These are phyloP conservation scores for Saiga tatarica DNA, from an alignment of 2,113 vertebrate genomes.

Conservation along the genomic window DNA sequence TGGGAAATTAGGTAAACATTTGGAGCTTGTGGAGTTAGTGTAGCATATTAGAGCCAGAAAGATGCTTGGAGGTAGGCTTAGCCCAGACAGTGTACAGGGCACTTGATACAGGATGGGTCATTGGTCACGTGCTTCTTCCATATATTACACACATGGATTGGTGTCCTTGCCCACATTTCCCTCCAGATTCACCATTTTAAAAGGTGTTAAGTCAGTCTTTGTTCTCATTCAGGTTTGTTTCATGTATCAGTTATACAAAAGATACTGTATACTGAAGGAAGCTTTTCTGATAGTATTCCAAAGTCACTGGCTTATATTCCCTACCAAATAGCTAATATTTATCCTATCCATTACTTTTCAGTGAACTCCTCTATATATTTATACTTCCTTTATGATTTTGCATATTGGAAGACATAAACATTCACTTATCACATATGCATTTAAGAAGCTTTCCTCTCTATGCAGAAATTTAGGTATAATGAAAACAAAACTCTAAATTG, in stretches of 20 bases:
- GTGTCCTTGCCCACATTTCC: neutral
- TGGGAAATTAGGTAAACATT: neutral
- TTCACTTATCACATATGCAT: neutral
- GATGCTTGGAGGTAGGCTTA: neutral
- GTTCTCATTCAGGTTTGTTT: neutral
- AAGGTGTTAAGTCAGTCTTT: neutral
- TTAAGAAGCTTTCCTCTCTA: neutral
- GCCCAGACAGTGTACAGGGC: neutral
- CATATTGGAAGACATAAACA: neutral
- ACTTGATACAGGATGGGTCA: neutral
- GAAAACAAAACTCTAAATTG: neutral
- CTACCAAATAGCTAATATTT: neutral
- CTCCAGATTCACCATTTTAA: neutral
- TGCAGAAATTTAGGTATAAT: neutral
- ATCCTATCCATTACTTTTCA: neutral
- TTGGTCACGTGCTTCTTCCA: neutral
- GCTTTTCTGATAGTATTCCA: neutral
- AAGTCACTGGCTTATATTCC: neutral
- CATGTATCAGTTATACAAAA: neutral
- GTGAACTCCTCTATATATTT: neutral
- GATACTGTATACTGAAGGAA: neutral
- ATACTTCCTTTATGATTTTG: neutral
- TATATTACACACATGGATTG: neutral
- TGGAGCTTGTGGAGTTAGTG: neutral
- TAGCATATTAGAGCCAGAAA: neutral